Percentiles rank a stretch among this genome's conserved stretches.
Conservation (phyloP, 2,113 vertebrate species). For the Syngnathus scovelli region DNA sequence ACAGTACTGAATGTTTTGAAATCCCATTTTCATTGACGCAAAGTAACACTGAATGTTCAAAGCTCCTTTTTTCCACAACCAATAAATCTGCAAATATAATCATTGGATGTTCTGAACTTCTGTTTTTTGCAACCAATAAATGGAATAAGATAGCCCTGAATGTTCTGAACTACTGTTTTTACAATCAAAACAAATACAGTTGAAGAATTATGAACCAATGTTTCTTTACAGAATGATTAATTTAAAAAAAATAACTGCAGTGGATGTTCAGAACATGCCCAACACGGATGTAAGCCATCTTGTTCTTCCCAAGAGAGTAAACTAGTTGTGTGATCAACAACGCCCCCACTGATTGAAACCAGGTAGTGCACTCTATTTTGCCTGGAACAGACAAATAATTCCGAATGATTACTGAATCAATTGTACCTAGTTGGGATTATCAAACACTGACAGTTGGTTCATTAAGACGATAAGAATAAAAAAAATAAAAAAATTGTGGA, state of each 20-base stretch:
- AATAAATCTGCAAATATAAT: too few species aligned
- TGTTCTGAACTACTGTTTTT: background rate
- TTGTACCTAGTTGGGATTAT: conserved; percentile 20
- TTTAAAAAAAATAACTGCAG: background rate
- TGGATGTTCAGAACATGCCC: background rate
- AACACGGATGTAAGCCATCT: background rate
- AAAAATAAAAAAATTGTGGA: conserved; percentile 45
- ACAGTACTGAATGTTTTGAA: too few species aligned
- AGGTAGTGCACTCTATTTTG: background rate
- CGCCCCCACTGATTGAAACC: background rate
- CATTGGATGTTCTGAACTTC: background rate
- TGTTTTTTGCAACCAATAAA: background rate
- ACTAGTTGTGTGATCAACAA: background rate
- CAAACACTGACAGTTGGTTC: conserved; percentile 29
- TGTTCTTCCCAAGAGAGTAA: background rate
- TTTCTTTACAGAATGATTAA: background rate
- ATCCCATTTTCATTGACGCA: too few species aligned
- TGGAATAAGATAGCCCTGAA: background rate
- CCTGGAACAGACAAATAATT: background rate
- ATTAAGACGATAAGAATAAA: conserved; percentile 9
- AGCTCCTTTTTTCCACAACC: too few species aligned
- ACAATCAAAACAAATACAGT: too few species aligned
- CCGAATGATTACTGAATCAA: background rate
- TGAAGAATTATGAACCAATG: background rate
- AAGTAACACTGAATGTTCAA: too few species aligned